phyloP scores from a whole-genome alignment of 2,113 vertebrate species.

The Crotophaga sulcirostris region DNA sequence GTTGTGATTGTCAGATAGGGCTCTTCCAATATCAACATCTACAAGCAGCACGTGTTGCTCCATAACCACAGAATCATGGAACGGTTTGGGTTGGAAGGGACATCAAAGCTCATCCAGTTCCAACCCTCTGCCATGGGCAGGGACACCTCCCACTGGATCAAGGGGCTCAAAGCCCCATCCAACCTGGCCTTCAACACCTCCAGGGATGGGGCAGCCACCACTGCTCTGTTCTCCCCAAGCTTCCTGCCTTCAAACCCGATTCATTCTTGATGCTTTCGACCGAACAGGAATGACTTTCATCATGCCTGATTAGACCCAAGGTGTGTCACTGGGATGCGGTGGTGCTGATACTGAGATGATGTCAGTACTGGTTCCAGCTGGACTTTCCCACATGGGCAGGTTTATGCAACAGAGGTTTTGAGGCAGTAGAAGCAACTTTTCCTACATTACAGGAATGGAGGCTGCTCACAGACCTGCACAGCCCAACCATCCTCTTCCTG shows the following conservation, averaged over 20 bases:
- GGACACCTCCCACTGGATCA: no score
- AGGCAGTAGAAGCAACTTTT: not conserved
- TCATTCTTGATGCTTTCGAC: rapidly evolving
- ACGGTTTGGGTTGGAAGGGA: no score
- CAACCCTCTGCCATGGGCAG: no score
- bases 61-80: no score
- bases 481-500: not conserved
- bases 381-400: not conserved
- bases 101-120: no score
- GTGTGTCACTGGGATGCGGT: not conserved
- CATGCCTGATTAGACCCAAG: not conserved
- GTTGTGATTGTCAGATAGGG: no score
- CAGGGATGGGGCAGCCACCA: no score
- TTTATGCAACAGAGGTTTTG: not conserved
- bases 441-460: rapidly evolving
- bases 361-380: not conserved
- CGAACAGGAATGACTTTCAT: not conserved
- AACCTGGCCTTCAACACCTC: no score
- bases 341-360: not conserved
- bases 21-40: no score
- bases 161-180: no score
- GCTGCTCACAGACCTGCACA: not conserved
- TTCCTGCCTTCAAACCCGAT: not conserved
- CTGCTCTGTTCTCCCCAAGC: not conserved
- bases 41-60: no score